phyloP scores from a whole-genome alignment of 2,113 vertebrate species.

The Ranitomeya variabilis region DNA sequence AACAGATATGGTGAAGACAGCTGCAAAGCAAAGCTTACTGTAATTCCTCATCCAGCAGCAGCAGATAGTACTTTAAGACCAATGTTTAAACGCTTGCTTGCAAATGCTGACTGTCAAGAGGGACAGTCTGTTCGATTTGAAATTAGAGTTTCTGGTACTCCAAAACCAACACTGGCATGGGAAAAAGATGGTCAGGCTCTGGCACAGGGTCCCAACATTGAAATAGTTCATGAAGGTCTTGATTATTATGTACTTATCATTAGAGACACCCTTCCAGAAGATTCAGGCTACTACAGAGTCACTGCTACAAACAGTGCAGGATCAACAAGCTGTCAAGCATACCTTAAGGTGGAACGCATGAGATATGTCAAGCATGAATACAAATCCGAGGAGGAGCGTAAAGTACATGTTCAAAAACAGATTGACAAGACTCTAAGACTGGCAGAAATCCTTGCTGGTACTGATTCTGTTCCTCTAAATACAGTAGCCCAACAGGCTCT shows the following conservation, averaged over 20 bases:
- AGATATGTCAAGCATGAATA: slow-evolving; percentile 89
- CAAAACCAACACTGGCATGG: slow-evolving; percentile 84
- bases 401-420: slow-evolving; percentile 74
- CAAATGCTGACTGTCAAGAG: slow-evolving; percentile 93
- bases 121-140: slow-evolving; percentile 93
- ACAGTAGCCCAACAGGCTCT: slow-evolving; percentile 88
- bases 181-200: slow-evolving; percentile 93
- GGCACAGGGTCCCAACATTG: slow-evolving; percentile 88
- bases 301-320: slow-evolving; percentile 95
- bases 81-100: slow-evolving; percentile 98
- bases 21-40: slow-evolving; percentile 92
- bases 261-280: slow-evolving; percentile 89
- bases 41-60: slow-evolving; percentile 86
- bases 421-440: slow-evolving; percentile 93
- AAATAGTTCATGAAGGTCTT: slow-evolving; percentile 93
- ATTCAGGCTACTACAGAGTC: slow-evolving; percentile 93
- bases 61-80: slow-evolving; percentile 90
- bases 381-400: slow-evolving; percentile 78
- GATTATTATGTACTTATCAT: slow-evolving; percentile 95
- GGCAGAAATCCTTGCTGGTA: slow-evolving; percentile 87
- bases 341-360: slow-evolving; percentile 87
- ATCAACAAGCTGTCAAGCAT: slow-evolving; percentile 94
- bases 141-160: slow-evolving; percentile 91
- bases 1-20: slow-evolving; percentile 94
- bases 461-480: slow-evolving; percentile 81